Evolutionary conservation across 2,888 invertebrate genomes (phyloP).

Genomic region (Erannis defoliaria): DNA sequence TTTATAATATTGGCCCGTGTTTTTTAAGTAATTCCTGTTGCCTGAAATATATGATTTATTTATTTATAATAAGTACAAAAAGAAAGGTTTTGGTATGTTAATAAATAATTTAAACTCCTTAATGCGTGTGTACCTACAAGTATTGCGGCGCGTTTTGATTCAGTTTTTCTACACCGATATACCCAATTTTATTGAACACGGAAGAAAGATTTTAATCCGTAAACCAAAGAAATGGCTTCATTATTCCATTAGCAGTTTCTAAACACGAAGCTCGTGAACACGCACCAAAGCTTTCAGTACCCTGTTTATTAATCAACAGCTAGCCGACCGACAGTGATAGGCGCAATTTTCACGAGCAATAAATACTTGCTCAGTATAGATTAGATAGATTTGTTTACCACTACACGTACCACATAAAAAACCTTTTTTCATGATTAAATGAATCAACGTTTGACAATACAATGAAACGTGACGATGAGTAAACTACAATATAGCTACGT

Average conservation of each 20-base stretch:
- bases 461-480: neutral
- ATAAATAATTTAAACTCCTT: neutral
- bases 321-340: neutral
- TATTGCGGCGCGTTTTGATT: neutral
- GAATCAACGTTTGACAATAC: no score
- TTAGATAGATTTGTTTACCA: no score
- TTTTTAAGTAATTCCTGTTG: no score
- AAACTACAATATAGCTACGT: no score
- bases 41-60: no score
- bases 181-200: conserved; percentile 9
- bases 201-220: conserved; percentile 13
- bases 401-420: no score
- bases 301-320: conserved; percentile 2
- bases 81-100: no score
- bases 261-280: conserved; percentile 4
- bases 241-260: conserved; percentile 19
- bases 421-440: no score
- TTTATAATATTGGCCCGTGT: no score
- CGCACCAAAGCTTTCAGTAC: conserved; percentile 20
- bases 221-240: conserved; percentile 13
- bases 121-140: conserved; percentile 1
- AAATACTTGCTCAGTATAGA: neutral
- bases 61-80: no score
- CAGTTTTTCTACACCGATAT: conserved; percentile 3
- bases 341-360: neutral